Conservation (phyloP, 2,888 invertebrate genomes). For the Coenonympha arcania region DNA sequence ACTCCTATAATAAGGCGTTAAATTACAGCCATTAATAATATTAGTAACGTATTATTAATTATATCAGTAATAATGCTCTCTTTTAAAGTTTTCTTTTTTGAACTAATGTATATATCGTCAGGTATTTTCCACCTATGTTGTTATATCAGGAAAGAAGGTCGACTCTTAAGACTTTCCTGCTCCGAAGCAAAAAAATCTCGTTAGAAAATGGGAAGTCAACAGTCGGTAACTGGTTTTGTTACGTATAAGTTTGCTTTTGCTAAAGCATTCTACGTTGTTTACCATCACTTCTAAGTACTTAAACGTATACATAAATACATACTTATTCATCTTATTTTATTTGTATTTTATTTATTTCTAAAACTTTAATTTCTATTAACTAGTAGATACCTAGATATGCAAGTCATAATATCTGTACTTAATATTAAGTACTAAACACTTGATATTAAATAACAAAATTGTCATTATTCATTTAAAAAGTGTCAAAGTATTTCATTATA, state of each 20-base stretch:
- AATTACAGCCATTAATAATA: too few relatives aligned
- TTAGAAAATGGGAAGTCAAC: conserved; percentile 71
- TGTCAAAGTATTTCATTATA: too few relatives aligned
- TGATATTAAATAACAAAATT: background rate
- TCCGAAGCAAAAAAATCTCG: conserved; percentile 56
- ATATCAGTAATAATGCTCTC: too few relatives aligned
- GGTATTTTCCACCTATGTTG: conserved; percentile 48
- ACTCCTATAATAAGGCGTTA: too few relatives aligned
- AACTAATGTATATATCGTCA: conserved; percentile 24
- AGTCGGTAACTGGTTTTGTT: conserved; percentile 49
- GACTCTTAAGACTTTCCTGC: conserved; percentile 42
- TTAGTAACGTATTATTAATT: too few relatives aligned
- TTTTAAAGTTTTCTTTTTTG: background rate
- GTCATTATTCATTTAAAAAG: background rate
- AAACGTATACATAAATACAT: too few relatives aligned
- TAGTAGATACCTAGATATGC: too few relatives aligned
- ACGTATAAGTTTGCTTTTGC: conserved; percentile 38
- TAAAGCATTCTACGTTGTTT: conserved; percentile 41
- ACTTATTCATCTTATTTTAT: too few relatives aligned
- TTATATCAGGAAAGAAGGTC: conserved; percentile 45
- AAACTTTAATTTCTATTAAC: too few relatives aligned
- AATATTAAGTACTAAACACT: too few relatives aligned
- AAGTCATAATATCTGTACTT: too few relatives aligned
- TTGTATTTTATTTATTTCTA: too few relatives aligned
- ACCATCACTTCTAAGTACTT: background rate